These are phyloP conservation scores for Daboia siamensis DNA, from an alignment of 2,113 vertebrate species.

Conservation along the genomic window DNA sequence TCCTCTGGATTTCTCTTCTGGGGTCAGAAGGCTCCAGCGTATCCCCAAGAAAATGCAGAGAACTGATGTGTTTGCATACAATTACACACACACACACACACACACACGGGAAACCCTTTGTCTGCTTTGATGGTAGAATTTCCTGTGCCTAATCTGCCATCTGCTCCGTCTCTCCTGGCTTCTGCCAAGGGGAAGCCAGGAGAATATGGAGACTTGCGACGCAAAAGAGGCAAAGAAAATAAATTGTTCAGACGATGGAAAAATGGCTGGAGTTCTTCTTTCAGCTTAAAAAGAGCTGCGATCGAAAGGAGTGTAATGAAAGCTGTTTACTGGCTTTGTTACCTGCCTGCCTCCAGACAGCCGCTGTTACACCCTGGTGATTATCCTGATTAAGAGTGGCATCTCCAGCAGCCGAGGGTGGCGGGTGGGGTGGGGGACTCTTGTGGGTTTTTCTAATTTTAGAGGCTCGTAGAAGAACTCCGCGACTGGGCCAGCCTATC, in stretches of 20 bases:
- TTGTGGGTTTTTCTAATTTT: background rate
- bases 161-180: conserved; percentile 42
- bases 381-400: background rate
- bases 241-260: background rate
- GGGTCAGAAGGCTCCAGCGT: background rate
- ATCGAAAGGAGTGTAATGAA: conserved; percentile 48
- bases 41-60: background rate
- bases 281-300: conserved; percentile 43
- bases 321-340: conserved; percentile 24
- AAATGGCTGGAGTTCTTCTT: background rate
- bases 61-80: background rate
- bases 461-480: background rate
- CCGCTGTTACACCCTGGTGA: background rate
- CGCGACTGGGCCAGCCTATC: background rate
- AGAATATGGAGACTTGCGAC: background rate
- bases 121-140: background rate
- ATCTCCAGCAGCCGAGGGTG: background rate
- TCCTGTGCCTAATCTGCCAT: conserved; percentile 51
- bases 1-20: background rate
- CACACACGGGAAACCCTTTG: conserved; percentile 29
- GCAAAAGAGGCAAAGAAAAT: conserved; percentile 31
- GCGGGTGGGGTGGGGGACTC: background rate
- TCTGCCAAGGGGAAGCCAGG: conserved; percentile 39
- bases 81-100: background rate
- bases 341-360: background rate